Conservation (phyloP, 2,797 vertebrate species). For the Hydrolagus colliei region DNA sequence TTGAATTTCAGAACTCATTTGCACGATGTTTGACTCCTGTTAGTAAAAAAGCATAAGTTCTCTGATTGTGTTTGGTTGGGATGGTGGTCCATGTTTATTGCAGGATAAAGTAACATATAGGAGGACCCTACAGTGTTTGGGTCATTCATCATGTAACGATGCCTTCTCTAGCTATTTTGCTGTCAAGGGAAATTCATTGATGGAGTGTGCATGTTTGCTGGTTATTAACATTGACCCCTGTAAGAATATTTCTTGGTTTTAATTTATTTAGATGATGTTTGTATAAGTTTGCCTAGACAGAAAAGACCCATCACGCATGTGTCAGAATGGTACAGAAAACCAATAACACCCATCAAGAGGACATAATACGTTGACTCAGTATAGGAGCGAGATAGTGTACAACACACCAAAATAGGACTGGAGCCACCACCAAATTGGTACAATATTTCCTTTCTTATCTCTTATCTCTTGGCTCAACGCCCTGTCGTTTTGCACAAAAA, state of each 20-base stretch:
- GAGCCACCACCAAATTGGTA: conserved; percentile 2
- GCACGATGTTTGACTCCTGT: too few species aligned
- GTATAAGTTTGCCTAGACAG: too few species aligned
- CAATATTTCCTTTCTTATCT: conserved; percentile 1
- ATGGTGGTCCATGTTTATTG: too few species aligned
- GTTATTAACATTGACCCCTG: not conserved
- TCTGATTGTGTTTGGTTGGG: too few species aligned
- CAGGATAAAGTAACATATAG: too few species aligned
- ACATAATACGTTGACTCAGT: too few species aligned
- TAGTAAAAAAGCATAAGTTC: too few species aligned
- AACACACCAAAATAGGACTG: not conserved
- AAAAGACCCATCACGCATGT: too few species aligned
- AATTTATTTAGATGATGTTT: not conserved
- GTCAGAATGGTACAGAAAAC: not conserved
- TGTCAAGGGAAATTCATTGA: not conserved
- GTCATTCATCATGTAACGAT: too few species aligned
- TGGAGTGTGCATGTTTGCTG: not conserved
- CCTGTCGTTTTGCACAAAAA: not conserved
- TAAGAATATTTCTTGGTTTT: not conserved
- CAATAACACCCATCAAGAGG: not conserved
- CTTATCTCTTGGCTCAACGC: not conserved
- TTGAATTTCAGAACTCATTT: too few species aligned
- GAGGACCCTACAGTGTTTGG: too few species aligned
- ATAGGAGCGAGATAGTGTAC: not conserved
- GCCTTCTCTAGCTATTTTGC: too few species aligned